Base-by-base conservation (phyloP, 2,888 invertebrate genomes). In the Spialia ferax region DNA sequence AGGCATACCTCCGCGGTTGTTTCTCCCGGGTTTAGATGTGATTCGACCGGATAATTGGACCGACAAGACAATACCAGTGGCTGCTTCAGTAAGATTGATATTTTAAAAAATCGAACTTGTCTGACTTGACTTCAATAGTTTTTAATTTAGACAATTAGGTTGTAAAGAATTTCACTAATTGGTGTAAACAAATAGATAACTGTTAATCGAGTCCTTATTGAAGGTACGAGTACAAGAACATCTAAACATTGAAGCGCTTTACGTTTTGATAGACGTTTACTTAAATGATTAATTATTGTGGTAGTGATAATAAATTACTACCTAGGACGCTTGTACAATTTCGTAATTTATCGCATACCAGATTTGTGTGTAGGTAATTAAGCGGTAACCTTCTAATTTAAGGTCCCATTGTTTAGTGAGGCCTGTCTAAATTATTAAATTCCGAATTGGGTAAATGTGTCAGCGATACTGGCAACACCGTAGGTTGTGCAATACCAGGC, bases 371-470 rank as follows among this genome's bases (percentile, higher is more conserved):
- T 63, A 63, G 69, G 56, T 68, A 62, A 56, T 56, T 32, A 55
- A 63, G 32, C 54, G 20, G 61, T 60, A 59, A 68, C 82, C 85
- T 84, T 84, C 83, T 84, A 85, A 84, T 87, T 85, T 88, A 85
- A 85, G 85, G 82, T 85, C 75, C 86, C 77, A 89, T 88, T 89
- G 89, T 91, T 87, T 84, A 85, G 85, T 83, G 79, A 80, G 82
- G 82, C 72, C 79, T 79, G 82, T 69, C 70, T 80, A 84, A 88
- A 87, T 90, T 83, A 88, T 89, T 85, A 80, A 84, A 83, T 81
- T 77, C 84, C 80, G 77, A 86, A 88, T 85, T 85, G 80, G 86
- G 87, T 87, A 88, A 89, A 88, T 84, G 88, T 88, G 89, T 85
- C 89, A 86, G 85, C 73, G 79, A 74, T 59, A 71, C 68, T 80